Evolutionary conservation across 53 echinoderm and acorn worm genomes (phyloP).

Genomic region (Holothuria scabra): DNA sequence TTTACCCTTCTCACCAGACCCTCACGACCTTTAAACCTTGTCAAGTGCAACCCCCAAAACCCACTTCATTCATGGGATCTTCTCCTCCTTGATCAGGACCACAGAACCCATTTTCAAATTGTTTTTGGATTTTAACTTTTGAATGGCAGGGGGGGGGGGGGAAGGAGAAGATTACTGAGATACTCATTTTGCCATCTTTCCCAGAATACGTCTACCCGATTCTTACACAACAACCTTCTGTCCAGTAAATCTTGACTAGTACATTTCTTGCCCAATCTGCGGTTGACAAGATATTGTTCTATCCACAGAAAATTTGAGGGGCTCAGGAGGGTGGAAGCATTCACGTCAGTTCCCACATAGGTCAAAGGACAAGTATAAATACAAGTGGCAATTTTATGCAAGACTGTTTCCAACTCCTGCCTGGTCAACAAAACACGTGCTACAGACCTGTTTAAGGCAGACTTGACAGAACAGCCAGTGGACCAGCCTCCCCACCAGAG

Average conservation of each 20-base stretch:
- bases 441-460: constrained; percentile 24
- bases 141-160: background rate
- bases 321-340: constrained; percentile 7
- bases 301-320: constrained; percentile 4
- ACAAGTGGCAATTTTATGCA: constrained; percentile 12
- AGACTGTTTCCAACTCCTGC: constrained; percentile 2
- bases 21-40: background rate
- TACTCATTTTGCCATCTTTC: constrained; percentile 14
- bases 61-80: constrained; percentile 3
- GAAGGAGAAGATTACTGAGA: constrained; percentile 21
- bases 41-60: background rate
- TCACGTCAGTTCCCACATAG: constrained; percentile 15
- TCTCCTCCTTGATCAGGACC: constrained; percentile 8
- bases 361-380: constrained; percentile 22
- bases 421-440: background rate
- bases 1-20: background rate
- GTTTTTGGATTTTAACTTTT: background rate
- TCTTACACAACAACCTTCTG: background rate
- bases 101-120: constrained; percentile 4
- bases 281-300: background rate
- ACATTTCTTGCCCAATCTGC: background rate
- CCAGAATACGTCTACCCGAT: background rate
- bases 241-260: background rate
- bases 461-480: constrained; percentile 25
- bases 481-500: constrained; percentile 47